These are phyloP conservation scores for Orthonychiurus folsomi DNA, from an alignment of 2,888 invertebrate species.

Conservation along the genomic window DNA sequence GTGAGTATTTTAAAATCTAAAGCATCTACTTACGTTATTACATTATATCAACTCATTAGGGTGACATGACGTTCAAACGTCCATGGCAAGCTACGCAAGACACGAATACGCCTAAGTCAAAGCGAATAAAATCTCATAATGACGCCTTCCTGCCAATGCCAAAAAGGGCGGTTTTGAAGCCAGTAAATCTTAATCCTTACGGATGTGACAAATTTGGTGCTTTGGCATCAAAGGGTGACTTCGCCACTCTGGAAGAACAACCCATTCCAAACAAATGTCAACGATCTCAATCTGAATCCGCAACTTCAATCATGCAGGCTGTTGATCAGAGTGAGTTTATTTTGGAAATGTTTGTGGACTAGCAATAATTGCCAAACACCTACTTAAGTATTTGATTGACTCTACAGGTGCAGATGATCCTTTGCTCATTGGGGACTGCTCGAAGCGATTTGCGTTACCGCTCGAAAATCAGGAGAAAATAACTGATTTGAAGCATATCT, in stretches of 20 bases:
- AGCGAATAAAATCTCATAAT: neutral
- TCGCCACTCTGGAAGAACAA: too few species aligned
- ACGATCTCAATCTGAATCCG: slow-evolving; percentile 37
- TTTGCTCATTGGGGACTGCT: slow-evolving; percentile 77
- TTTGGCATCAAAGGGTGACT: too few species aligned
- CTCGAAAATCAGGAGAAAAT: slow-evolving; percentile 52
- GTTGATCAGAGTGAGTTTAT: slow-evolving; percentile 29
- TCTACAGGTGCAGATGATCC: slow-evolving; percentile 52
- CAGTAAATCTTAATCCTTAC: too few species aligned
- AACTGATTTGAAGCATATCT: slow-evolving; percentile 69
- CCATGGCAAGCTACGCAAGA: neutral
- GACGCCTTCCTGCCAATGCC: too few species aligned
- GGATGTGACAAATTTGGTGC: too few species aligned
- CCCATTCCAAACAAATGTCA: too few species aligned
- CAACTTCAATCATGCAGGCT: slow-evolving; percentile 29
- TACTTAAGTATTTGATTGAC: neutral
- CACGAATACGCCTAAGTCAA: neutral
- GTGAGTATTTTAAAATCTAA: neutral
- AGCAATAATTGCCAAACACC: neutral
- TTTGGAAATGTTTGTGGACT: slow-evolving; percentile 4
- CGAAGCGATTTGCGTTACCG: slow-evolving; percentile 63
- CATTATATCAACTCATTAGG: neutral
- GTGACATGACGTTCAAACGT: too few species aligned
- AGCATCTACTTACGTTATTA: neutral
- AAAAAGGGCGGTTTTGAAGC: too few species aligned